Base-by-base conservation (phyloP, 1,140 invertebrate genomes). In the Bactericera cockerelli region DNA sequence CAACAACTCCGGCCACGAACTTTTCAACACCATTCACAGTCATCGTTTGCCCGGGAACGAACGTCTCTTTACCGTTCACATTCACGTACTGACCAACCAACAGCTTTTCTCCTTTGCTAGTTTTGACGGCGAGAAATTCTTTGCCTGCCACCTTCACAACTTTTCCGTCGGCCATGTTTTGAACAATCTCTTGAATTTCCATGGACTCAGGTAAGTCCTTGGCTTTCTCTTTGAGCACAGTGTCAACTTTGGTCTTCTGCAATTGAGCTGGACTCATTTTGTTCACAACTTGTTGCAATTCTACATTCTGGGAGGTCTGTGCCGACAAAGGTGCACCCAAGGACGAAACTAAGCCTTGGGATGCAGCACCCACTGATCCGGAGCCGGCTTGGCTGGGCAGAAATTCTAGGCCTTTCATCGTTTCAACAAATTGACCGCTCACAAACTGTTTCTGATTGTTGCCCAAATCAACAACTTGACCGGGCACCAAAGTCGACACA, bases 371-470 rank as follows among this genome's bases (percentile, higher is more conserved):
- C 3, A 49, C 42, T 8, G 42, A 6, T 31, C 28, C 28, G 8
- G 42, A 49, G 3, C 42, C 42, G n/a, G n/a, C 19, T 22, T 49
- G 42, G n/a, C 42, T 49, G 42, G 42, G 42, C 22, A 49, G 3
- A n/a, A 49, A 49, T 49, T 49, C 42, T 19, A 49, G 42, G 22
- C 42, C 42, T 16, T 49, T 49, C 42, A 49, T 49, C 4, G 42
- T 67, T 71, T 83, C 76, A 26, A 84, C 74, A 65, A 83, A 83
- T 67, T 82, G 79, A 10, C 82, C 83, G n/a, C 82, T 80, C 56
- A 87, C 76, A 25, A 87, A 73, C 31, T 78, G 71, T n/a, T 81
- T 80, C 0, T 73, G 68, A 22, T 81, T 81, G 62, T 81, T 73
- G 53, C 78, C 74, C 1, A 81, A 82, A 54, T 81, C 75, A 38